phyloP scores from a whole-genome alignment of 1,140 invertebrate genomes.

The Matsumurasca onukii region DNA sequence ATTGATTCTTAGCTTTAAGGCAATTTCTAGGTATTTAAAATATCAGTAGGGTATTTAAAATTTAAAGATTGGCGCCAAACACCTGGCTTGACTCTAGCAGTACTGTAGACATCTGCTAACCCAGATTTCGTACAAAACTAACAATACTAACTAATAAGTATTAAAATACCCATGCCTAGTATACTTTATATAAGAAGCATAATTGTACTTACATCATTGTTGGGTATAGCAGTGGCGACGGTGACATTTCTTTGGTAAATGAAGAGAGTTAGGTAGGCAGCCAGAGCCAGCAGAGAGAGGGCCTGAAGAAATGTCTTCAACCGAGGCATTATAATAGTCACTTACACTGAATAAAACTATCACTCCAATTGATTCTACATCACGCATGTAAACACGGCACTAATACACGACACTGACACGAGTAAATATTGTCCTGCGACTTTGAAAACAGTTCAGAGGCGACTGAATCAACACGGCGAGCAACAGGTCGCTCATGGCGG shows the following conservation, averaged over 20 bases:
- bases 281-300: neutral
- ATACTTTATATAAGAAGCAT: too few relatives aligned
- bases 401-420: slow-evolving; percentile 4
- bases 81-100: neutral
- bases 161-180: too few relatives aligned
- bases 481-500: neutral
- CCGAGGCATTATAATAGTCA: slow-evolving; percentile 26
- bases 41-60: too few relatives aligned
- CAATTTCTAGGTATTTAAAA: too few relatives aligned
- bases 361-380: slow-evolving; percentile 13
- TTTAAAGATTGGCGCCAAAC: neutral
- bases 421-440: slow-evolving; percentile 10
- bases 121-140: too few relatives aligned
- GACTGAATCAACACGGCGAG: slow-evolving; percentile 10
- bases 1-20: too few relatives aligned
- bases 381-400: slow-evolving; percentile 15
- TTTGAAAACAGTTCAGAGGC: slow-evolving; percentile 3
- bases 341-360: slow-evolving; percentile 4
- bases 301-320: slow-evolving; percentile 22
- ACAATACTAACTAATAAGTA: too few relatives aligned
- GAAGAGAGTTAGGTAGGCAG: slow-evolving; percentile 23
- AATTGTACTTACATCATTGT: slow-evolving; percentile 8
- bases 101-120: too few relatives aligned
- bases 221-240: neutral
- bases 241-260: slow-evolving; percentile 30